Percentiles rank a stretch among this genome's conserved stretches.
Evolutionary conservation across 1,140 invertebrate species (phyloP).

Genomic region (Megalopta genalis): DNA sequence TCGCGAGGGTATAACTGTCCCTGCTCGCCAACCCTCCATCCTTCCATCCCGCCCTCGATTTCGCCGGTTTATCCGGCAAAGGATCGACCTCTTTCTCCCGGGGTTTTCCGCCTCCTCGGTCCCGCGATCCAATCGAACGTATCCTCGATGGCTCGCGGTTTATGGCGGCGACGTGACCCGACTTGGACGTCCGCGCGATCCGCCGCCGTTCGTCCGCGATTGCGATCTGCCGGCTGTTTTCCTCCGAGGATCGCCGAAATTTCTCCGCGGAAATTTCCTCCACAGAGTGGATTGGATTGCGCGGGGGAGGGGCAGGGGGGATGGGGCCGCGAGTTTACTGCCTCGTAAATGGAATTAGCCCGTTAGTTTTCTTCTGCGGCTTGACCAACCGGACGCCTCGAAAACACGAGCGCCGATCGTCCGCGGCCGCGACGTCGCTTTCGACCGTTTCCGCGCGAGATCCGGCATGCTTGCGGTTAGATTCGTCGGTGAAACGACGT

Average conservation of each 20-base stretch:
- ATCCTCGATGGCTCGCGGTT: background rate
- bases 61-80: conserved; percentile 52
- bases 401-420: too few relatives aligned
- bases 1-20: conserved; percentile 58
- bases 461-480: too few relatives aligned
- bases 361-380: background rate
- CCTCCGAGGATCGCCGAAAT: background rate
- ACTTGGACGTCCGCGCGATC: too few relatives aligned
- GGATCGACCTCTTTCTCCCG: conserved; percentile 39
- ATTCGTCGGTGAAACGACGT: too few relatives aligned
- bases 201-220: background rate
- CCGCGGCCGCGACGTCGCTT: too few relatives aligned
- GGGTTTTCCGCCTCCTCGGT: background rate
- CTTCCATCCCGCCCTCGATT: conserved; percentile 32
- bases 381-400: too few relatives aligned
- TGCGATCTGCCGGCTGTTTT: background rate
- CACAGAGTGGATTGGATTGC: background rate
- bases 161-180: background rate
- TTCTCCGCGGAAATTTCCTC: background rate
- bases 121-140: conserved; percentile 14
- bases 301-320: background rate
- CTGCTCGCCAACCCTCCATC: background rate
- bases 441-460: too few relatives aligned
- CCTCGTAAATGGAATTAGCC: background rate
- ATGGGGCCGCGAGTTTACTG: background rate